Base-by-base conservation (phyloP, 2,888 invertebrate genomes). In the Chamaedrilus cognettii region DNA sequence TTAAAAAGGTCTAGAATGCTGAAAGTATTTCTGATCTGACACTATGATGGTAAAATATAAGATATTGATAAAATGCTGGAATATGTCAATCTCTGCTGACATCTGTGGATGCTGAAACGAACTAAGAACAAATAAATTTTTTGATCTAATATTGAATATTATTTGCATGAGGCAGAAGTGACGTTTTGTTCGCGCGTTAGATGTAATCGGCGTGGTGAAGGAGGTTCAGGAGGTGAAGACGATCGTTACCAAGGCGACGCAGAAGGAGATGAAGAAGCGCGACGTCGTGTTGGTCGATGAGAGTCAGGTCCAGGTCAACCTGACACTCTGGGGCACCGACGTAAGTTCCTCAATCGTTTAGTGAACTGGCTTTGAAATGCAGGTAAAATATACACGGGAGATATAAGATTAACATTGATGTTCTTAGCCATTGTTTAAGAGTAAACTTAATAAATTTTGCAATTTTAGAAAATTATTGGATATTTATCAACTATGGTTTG, bases 151-250 rank as follows among this genome's bases (percentile, higher is more conserved):
- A 7, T 7, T 19, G 11, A 11, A 55, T 23, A 11, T 7, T 11
- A 55, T 23, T 23, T 19, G 11, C 23, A 55, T 19, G 11, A 7
- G 15, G 19, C 55, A 55, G 26, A 15, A 19, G 19, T n/a, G 35
- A 7, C 4, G 33, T n/a, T n/a, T n/a, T n/a, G n/a, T n/a, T n/a
- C n/a, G n/a, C n/a, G 50, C 19, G 4, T 2, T 80, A 92, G 96
- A 98, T 88, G 86, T 96, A 0, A 89, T 97, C 82, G 97, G 94
- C 15, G 89, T 98, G 11, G 93, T 92, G 76, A 93, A 91, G 80
- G 86, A 86, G 7, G 87, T 87, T 0, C 85, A 88, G 0, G 95
- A 96, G 67, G 68, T 94, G 0, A 87, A 88, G 76, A 88, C 88
- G 2, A 86, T 98, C 30, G 88, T 88, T 1, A 89, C 92, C 0